These are phyloP conservation scores for Rhinogobius similis DNA, from an alignment of 2,113 vertebrate species.

Conservation along the genomic window DNA sequence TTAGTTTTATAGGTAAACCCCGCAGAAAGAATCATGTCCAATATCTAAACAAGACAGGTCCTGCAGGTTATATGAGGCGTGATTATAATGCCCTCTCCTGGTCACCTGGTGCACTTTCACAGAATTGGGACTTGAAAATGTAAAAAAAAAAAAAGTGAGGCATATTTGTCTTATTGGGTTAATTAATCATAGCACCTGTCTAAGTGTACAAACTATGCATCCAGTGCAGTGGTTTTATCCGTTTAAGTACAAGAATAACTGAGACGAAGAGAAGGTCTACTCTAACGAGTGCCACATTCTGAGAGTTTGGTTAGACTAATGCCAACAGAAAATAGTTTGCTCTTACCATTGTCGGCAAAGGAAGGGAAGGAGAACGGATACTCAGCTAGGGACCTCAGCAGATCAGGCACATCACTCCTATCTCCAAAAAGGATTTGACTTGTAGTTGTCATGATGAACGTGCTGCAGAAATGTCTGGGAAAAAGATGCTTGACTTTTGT, in stretches of 20 bases:
- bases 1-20: not conserved
- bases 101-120: not conserved
- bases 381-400: constrained; percentile 86
- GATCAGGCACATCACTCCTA: constrained; percentile 84
- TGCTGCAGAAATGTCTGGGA: not conserved
- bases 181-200: not conserved
- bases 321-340: not conserved
- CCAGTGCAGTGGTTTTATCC: not conserved
- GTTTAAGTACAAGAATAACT: not conserved
- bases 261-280: not conserved
- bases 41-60: not conserved
- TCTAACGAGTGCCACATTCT: not conserved
- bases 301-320: not conserved
- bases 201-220: not conserved
- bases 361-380: constrained; percentile 80
- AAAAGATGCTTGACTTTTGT: not conserved
- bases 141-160: not conserved
- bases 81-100: not conserved
- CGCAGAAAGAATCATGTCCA: too few relatives aligned
- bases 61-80: not conserved
- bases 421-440: constrained; percentile 49
- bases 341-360: constrained; percentile 75
- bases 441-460: constrained; percentile 50
- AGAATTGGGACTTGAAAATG: not conserved
- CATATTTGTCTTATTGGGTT: not conserved